Base-by-base conservation (phyloP, 23 tunicate species). In the Clavelina lepadiformis region DNA sequence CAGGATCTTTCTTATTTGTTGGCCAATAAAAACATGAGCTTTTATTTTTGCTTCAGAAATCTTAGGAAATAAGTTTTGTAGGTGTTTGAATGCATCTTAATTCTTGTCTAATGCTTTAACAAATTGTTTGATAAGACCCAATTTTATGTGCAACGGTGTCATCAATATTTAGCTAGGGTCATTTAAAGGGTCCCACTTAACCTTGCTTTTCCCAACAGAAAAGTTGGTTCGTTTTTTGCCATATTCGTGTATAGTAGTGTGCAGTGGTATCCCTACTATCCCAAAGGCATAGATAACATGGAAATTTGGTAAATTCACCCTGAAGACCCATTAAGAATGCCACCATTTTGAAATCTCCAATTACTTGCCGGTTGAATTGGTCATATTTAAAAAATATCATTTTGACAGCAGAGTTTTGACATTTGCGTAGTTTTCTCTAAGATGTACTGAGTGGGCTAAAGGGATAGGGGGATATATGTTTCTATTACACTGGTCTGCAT, bases 11-110 rank as follows among this genome's bases (percentile, higher is more conserved):
- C 27, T 59, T 53, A 20, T 20, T 53, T 18, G 20, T n/a, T 6
- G 24, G 59, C 59, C 22, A 11, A 31, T 59, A 63, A 63, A 63
- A 36, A 36, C 51, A 63, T 29, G 7, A 63, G 69, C 51, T 63
- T 36, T 63, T 63, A 63, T 63, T 22, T 63, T 63, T 63, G 69
- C 69, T 63, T 63, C 51, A 63, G 69, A 63, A 63, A 63, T 35
- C 69, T 63, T 63, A 11, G 65, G n/a, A 23, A 58, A 36, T 6
- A 35, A 63, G 7, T 18, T 63, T 35, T 63, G 69, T 22, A 63
- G 27, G 27, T 35, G 28, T 63, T 63, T 63, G 51, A 36, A 63
- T 35, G 69, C 69, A 15, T 36, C 69, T 63, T 31, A 63, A 63
- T 63, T 36, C 7, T 37, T 63, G 69, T 63, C 51, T 35, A 22